Conservation (phyloP, 2,797 vertebrate species). For the Argya squamiceps region DNA sequence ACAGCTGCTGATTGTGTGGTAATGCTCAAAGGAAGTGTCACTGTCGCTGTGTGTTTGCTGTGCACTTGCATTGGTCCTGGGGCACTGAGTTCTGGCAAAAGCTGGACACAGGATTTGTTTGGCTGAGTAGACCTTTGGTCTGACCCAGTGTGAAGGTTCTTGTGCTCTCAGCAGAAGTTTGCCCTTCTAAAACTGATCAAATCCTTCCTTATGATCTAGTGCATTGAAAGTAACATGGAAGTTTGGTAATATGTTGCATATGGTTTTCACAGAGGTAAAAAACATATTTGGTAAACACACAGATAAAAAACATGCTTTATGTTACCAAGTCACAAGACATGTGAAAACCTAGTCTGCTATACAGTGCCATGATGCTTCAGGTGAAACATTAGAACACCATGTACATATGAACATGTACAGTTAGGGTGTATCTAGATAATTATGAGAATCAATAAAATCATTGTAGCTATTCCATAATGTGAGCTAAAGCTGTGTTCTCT, state of each 20-base stretch:
- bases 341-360: background rate
- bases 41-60: background rate
- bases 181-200: background rate
- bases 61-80: fast-evolving
- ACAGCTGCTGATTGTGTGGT: background rate
- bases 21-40: background rate
- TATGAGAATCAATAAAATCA: background rate
- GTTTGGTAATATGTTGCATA: background rate
- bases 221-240: background rate
- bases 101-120: background rate
- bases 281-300: background rate
- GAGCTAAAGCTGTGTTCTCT: background rate
- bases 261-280: background rate
- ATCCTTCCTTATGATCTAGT: background rate
- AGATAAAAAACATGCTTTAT: background rate
- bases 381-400: background rate
- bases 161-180: background rate
- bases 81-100: background rate
- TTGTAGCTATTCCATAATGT: background rate
- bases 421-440: background rate
- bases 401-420: background rate
- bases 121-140: background rate
- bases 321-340: background rate
- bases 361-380: background rate
- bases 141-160: background rate